phyloP scores from a whole-genome alignment of 2,797 vertebrate genomes.

The Enteromius radiatus region DNA sequence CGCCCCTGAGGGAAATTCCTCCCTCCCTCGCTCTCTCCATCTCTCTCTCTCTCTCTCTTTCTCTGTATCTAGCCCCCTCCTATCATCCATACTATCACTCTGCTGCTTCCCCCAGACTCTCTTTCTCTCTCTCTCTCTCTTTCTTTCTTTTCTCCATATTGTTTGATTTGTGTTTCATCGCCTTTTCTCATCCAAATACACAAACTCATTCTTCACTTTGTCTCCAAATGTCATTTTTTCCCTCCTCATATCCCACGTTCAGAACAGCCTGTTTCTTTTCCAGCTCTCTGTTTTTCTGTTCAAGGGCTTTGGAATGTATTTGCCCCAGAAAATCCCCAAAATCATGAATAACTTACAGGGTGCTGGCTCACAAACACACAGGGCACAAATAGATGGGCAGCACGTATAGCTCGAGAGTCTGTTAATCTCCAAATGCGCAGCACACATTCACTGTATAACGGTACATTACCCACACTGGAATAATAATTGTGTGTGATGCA shows the following conservation, averaged over 20 bases:
- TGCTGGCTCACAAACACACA: constrained; percentile 53
- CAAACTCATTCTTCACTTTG: constrained; percentile 55
- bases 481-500: constrained; percentile 13
- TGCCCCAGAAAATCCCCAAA: constrained; percentile 54
- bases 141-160: constrained; percentile 19
- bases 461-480: constrained; percentile 11
- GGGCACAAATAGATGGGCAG: constrained; percentile 52
- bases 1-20: constrained; percentile 62
- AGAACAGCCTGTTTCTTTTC: constrained; percentile 26
- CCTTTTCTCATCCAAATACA: constrained; percentile 37
- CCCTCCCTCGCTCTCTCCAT: constrained; percentile 10
- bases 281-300: constrained; percentile 37
- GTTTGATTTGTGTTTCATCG: constrained; percentile 36
- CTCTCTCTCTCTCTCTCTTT: constrained; percentile 19
- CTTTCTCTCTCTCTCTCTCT: not conserved
- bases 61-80: not conserved
- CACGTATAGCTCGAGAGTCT: constrained; percentile 18
- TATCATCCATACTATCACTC: constrained; percentile 25
- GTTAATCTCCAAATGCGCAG: constrained; percentile 19
- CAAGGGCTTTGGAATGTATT: constrained; percentile 37
- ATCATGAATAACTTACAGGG: constrained; percentile 73
- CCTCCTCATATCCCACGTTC: constrained; percentile 23
- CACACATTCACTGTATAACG: constrained; percentile 29
- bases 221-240: constrained; percentile 45
- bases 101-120: not conserved